Base-by-base conservation (phyloP, 1,140 invertebrate genomes). In the Spodoptera litura region DNA sequence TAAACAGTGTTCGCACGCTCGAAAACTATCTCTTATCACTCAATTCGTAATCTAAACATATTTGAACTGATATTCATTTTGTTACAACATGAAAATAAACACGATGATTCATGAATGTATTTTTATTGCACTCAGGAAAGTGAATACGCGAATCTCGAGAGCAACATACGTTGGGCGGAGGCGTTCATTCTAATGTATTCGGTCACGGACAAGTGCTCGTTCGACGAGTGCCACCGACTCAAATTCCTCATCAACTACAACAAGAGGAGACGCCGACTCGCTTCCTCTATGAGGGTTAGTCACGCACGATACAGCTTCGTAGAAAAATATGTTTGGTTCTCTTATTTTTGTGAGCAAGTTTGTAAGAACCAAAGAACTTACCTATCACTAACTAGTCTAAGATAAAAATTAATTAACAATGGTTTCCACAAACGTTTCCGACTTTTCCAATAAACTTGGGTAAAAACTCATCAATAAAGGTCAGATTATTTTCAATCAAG, bases 151-250 rank as follows among this genome's bases (percentile, higher is more conserved):
- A 96, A 95, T 31, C 88, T 97, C 81, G 97, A 98, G 88, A 96
- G 96, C 12, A 97, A 98, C 85, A 97, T 98, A 49, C 95, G 97
- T 51, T 98, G 97, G 96, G 97, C 97, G 15, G 97, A 98, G 87
- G 97, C 97, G 5, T 98, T 98, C 87, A 96, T 98, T 52, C 94
- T 98, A 2, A 97, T 98, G 90, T 98, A 98, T 88, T 97, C 97
- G 0, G 96, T 98, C 3, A 97, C 97, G 4, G 97, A 98, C 88
- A 97, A 97, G 81, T 96, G 96, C 82, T 98, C 97, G 35, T 98
- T 98, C 90, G 97, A 98, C 87, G 97, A 98, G 87, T 97, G 97
- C 86, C 97, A 97, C 87, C 95, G 97, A 4, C 94, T 98, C 3
- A 96, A 97, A 87, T 97, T 97, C 85, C 95, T 98, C 58, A 97